These are phyloP conservation scores for Microtus montanus DNA, from an alignment of 2,113 vertebrate genomes.

Conservation along the genomic window DNA sequence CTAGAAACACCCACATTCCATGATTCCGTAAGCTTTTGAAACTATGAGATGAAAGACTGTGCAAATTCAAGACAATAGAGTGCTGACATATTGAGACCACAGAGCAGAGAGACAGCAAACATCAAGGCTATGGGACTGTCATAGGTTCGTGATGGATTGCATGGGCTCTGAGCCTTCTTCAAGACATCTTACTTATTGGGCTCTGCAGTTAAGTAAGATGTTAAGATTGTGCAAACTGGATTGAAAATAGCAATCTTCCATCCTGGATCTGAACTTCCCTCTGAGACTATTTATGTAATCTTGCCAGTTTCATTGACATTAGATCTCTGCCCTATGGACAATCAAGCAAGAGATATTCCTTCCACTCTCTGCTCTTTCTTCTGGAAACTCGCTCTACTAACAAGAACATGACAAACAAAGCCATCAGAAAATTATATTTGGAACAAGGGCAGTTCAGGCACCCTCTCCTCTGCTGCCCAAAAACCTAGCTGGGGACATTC, in stretches of 20 bases:
- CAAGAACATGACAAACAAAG: not conserved
- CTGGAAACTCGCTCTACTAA: not conserved
- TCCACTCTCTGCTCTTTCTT: not conserved
- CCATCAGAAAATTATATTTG: not conserved
- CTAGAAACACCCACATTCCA: not conserved
- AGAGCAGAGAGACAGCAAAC: not conserved
- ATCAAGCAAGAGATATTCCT: not conserved
- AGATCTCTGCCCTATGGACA: not conserved
- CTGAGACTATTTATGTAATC: not conserved
- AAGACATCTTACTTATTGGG: not conserved
- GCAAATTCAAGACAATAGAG: not conserved
- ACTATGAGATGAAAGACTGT: not conserved
- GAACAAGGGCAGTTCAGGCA: too few relatives aligned
- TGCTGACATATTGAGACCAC: not conserved
- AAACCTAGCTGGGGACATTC: too few relatives aligned
- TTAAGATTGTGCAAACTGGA: not conserved
- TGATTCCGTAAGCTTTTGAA: not conserved
- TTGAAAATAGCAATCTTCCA: not conserved
- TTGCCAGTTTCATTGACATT: not conserved
- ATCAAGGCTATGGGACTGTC: not conserved
- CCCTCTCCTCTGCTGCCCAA: too few relatives aligned
- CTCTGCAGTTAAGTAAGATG: not conserved
- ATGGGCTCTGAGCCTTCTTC: not conserved
- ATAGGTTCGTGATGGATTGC: not conserved
- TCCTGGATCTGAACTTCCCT: not conserved